Conservation (phyloP, 2,113 vertebrate genomes). For the Hippolais icterina region DNA sequence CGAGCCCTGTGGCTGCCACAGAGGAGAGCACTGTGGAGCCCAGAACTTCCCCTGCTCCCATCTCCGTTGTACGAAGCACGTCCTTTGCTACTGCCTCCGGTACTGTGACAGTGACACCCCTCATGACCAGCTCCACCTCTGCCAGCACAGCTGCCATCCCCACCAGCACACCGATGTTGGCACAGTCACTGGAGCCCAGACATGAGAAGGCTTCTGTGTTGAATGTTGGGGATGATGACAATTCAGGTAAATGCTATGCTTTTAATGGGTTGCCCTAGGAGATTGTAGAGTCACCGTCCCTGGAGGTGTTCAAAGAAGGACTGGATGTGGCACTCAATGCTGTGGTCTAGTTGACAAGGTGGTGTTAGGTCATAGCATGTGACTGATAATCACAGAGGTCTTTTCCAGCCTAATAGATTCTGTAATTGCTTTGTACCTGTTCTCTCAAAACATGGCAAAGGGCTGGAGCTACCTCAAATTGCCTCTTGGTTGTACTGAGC, state of each 20-base stretch:
- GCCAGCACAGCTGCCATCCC: neutral
- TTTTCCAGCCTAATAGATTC: neutral
- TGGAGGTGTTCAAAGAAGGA: neutral
- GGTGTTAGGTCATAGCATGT: neutral
- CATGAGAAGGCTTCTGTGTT: slow-evolving; percentile 42
- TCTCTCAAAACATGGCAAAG: neutral
- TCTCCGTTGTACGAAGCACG: fast-evolving
- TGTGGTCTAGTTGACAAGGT: neutral
- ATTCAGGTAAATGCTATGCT: slow-evolving; percentile 46
- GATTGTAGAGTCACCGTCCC: fast-evolving
- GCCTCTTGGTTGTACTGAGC: neutral
- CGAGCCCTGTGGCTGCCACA: neutral
- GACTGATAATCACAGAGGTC: neutral
- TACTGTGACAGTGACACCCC: neutral
- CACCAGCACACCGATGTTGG: neutral
- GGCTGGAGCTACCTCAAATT: neutral
- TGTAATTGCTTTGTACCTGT: neutral
- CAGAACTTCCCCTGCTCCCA: neutral
- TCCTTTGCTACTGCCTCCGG: neutral
- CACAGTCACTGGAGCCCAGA: neutral
- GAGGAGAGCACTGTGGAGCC: neutral
- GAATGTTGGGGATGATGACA: slow-evolving; percentile 43
- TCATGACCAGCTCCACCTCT: neutral
- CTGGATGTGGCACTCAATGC: neutral
- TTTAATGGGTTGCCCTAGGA: neutral